Percentiles rank a stretch among this genome's conserved stretches.
Conservation (phyloP, 2,888 invertebrate genomes). For the Bombyx huttoni region DNA sequence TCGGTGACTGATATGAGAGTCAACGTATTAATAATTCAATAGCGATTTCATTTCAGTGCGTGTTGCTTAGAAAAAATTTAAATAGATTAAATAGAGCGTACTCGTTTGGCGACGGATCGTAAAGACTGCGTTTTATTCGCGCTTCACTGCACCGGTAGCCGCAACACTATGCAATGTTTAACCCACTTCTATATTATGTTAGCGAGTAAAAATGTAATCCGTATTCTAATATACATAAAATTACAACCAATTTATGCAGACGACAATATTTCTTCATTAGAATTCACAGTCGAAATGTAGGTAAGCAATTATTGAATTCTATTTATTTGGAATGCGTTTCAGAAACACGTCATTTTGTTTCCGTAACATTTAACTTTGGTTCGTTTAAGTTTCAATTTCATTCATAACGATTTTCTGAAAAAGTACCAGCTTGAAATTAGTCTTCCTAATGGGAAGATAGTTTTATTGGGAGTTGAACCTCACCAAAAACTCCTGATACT, state of each 20-base stretch:
- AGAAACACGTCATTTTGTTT: too few species aligned
- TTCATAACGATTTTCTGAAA: too few species aligned
- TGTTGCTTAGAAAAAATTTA: conserved; percentile 22
- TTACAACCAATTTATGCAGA: neutral
- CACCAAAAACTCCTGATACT: too few species aligned
- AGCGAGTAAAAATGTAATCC: conserved; percentile 27
- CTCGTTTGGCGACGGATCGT: conserved; percentile 48
- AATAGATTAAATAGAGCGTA: conserved; percentile 56
- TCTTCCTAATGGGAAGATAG: too few species aligned
- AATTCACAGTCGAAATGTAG: neutral
- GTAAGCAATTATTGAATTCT: neutral
- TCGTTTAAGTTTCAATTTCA: too few species aligned
- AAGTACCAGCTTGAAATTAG: too few species aligned
- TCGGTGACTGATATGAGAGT: too few species aligned
- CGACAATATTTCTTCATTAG: neutral
- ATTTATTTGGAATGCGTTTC: too few species aligned
- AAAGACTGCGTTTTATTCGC: conserved; percentile 43
- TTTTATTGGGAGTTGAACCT: too few species aligned
- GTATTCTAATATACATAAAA: conserved; percentile 1
- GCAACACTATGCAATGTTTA: conserved; percentile 59
- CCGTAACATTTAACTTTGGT: too few species aligned
- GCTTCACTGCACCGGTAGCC: conserved; percentile 36
- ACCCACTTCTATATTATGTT: conserved; percentile 46
- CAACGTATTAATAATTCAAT: neutral
- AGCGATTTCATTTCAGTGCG: neutral